Evolutionary conservation across 2,113 vertebrate species (phyloP).

Genomic region (Dermatemys mawii): DNA sequence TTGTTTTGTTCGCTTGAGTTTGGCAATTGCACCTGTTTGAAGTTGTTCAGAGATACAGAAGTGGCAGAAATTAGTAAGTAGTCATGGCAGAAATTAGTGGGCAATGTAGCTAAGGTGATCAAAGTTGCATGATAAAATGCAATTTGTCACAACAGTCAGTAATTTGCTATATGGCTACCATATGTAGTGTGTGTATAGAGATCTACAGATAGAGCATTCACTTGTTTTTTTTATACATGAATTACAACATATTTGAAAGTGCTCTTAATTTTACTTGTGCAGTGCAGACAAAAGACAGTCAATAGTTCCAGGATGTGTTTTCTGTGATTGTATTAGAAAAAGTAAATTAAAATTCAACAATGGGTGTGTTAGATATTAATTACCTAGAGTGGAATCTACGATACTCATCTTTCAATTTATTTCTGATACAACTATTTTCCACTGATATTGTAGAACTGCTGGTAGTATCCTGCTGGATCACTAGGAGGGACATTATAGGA

Average conservation of each 20-base stretch:
- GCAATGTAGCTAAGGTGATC: not conserved
- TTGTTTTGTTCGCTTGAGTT: constrained; percentile 35
- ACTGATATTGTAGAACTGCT: fast-evolving
- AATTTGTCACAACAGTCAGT: not conserved
- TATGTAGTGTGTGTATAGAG: not conserved
- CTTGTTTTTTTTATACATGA: not conserved
- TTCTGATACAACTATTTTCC: not conserved
- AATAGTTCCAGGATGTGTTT: not conserved
- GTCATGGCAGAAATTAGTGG: not conserved
- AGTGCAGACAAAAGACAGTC: not conserved
- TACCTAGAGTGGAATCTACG: not conserved
- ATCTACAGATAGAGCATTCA: not conserved
- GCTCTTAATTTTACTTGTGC: not conserved
- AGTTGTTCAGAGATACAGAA: not conserved
- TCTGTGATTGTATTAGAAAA: not conserved
- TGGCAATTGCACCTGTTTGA: not conserved
- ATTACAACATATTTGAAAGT: not conserved
- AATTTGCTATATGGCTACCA: not conserved
- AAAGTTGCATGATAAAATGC: not conserved
- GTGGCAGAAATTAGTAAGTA: not conserved
- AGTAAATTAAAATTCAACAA: not conserved
- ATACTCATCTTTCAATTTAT: not conserved
- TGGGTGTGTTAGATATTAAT: not conserved
- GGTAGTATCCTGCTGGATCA: not conserved
- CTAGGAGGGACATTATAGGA: not conserved